Base-by-base conservation (phyloP, 2,888 invertebrate genomes). In the Scaptodrosophila latifasciaeformis region DNA sequence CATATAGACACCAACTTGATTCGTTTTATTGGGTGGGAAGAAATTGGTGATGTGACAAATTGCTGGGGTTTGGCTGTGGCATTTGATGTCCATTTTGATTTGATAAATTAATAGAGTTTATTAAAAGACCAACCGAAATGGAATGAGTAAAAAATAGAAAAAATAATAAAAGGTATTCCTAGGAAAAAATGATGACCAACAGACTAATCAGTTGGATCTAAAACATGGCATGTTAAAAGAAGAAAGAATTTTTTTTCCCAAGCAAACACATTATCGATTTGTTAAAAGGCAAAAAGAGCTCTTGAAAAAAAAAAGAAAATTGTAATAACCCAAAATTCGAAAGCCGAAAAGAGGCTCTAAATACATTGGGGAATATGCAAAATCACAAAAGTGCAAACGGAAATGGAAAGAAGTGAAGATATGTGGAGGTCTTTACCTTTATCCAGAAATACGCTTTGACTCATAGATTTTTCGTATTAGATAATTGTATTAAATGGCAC, bases 41-140 rank as follows among this genome's bases (percentile, higher is more conserved):
- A n/a, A n/a, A 29, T 35, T 15, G 45, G 50, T 75, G 68, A 52
- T 67, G 65, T 71, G 65, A 78, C 67, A 76, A 75, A 71, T 74
- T 46, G 70, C 55, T 65, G 35, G 76, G 56, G 64, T 46, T 49
- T 55, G 59, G 53, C 54, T 50, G 39, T 64, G 69, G 62, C 70
- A 67, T 80, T 77, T 57, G 49, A 62, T 64, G 66, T 66, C 62
- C 49, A 57, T 49, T 66, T 70, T 77, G 65, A 82, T 82, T 81
- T 81, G 72, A 80, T 67, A 69, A 72, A 68, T 72, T 77, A 81
- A 81, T 78, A 82, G 70, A 58, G 67, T 74, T 77, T 72, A 46
- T 54, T 43, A 6, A 9, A 17, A 24, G 3, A 3, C 24, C 24
- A 24, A 24, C 17, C 15, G 17, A 3, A 34, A 2, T 13, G n/a